Conservation (phyloP, 1,140 invertebrate genomes). For the Pectinophora gossypiella region DNA sequence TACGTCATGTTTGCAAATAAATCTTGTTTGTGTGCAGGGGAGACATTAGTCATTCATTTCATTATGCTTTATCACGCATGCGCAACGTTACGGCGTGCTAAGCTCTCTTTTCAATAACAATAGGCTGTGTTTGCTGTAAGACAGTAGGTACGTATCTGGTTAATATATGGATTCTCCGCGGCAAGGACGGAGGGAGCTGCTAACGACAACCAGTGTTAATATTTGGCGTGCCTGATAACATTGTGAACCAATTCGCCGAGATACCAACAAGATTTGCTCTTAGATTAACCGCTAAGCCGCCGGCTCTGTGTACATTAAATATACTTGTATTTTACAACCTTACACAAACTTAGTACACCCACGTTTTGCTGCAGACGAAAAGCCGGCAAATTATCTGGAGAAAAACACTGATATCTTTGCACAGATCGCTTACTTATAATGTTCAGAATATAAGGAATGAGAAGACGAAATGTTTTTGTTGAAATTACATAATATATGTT, state of each 20-base stretch:
- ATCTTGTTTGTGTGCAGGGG: too few species aligned
- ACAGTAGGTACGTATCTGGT: too few species aligned
- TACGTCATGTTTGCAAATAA: too few species aligned
- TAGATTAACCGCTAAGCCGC: slow-evolving; percentile 61
- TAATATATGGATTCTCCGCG: slow-evolving; percentile 4
- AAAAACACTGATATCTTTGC: background rate
- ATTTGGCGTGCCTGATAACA: slow-evolving; percentile 64
- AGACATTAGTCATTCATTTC: background rate
- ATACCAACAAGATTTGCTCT: slow-evolving; percentile 67
- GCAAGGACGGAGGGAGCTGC: slow-evolving; percentile 53
- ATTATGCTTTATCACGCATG: background rate
- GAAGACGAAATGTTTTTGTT: too few species aligned
- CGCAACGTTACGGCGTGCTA: background rate
- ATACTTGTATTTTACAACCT: slow-evolving; percentile 17
- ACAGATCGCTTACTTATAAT: background rate
- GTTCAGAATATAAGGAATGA: too few species aligned
- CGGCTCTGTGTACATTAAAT: slow-evolving; percentile 39
- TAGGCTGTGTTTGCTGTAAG: background rate
- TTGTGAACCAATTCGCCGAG: slow-evolving; percentile 64
- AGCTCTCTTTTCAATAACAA: background rate
- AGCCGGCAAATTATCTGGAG: background rate
- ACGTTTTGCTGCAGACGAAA: background rate
- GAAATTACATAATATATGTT: too few species aligned
- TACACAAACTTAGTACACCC: slow-evolving; percentile 20
- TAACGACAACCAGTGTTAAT: slow-evolving; percentile 51